phyloP scores from a whole-genome alignment of 2,888 invertebrate species.

The Agonopterix subpropinquella region DNA sequence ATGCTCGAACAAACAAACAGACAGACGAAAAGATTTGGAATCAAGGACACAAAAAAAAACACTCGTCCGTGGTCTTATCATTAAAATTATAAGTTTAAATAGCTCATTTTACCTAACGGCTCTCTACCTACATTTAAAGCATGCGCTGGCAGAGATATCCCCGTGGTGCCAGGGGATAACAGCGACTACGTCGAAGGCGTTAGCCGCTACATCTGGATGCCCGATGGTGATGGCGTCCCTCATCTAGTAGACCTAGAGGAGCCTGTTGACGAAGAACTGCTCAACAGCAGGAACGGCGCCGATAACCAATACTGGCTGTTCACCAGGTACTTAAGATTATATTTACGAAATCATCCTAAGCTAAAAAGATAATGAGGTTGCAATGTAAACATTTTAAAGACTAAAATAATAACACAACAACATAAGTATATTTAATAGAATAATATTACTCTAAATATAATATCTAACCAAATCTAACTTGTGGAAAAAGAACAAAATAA shows the following conservation, averaged over 20 bases:
- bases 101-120: too few relatives aligned
- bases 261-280: constrained; percentile 18
- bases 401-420: too few relatives aligned
- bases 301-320: constrained; percentile 52
- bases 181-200: constrained; percentile 59
- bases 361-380: not conserved
- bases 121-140: constrained; percentile 21
- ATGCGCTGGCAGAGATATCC: constrained; percentile 34
- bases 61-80: too few relatives aligned
- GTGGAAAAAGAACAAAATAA: too few relatives aligned
- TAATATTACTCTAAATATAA: too few relatives aligned
- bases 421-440: too few relatives aligned
- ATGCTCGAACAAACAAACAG: too few relatives aligned
- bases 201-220: constrained; percentile 63
- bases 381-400: not conserved
- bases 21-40: too few relatives aligned
- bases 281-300: constrained; percentile 40
- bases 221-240: constrained; percentile 45
- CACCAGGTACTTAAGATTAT: constrained; percentile 32
- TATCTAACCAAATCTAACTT: too few relatives aligned
- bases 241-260: constrained; percentile 48
- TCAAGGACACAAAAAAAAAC: too few relatives aligned
- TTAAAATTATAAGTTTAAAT: too few relatives aligned
- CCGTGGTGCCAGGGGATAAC: constrained; percentile 55
- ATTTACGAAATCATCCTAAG: not conserved